A percentile compares a stretch with the other conserved stretches of the same genome.
Conservation (phyloP, 2,113 vertebrate species). For the Pluvialis apricaria region DNA sequence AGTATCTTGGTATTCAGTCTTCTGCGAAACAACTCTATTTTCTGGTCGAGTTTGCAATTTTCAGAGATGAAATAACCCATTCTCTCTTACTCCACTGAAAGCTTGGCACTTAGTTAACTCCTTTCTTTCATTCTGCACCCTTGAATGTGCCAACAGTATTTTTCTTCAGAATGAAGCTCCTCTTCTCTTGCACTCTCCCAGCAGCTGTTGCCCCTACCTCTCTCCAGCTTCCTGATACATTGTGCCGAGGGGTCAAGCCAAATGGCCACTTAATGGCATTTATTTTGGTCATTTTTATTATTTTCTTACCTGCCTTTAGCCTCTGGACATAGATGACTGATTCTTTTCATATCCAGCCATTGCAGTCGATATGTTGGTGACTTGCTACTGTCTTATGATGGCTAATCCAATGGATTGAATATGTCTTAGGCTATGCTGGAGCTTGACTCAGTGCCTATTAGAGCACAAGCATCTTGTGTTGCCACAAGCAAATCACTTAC, state of each 20-base stretch:
- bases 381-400: not conserved
- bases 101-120: not conserved
- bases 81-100: not conserved
- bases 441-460: not conserved
- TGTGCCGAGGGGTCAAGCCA: not conserved
- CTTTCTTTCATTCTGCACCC: not conserved
- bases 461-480: not conserved
- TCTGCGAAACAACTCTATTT: not conserved
- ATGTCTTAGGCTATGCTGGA: not conserved
- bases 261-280: not conserved
- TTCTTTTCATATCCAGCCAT: not conserved
- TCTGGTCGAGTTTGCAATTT: not conserved
- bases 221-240: not conserved
- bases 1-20: not conserved
- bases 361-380: not conserved
- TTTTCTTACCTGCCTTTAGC: not conserved
- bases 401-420: not conserved
- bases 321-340: not conserved
- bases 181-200: not conserved
- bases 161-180: not conserved
- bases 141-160: not conserved
- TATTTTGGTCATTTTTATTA: not conserved
- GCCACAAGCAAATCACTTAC: not conserved
- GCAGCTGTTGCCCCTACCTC: not conserved
- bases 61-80: not conserved